phyloP scores from a whole-genome alignment of 53 echinoderm and acorn worm species.

The Hippasteria phrygiana region DNA sequence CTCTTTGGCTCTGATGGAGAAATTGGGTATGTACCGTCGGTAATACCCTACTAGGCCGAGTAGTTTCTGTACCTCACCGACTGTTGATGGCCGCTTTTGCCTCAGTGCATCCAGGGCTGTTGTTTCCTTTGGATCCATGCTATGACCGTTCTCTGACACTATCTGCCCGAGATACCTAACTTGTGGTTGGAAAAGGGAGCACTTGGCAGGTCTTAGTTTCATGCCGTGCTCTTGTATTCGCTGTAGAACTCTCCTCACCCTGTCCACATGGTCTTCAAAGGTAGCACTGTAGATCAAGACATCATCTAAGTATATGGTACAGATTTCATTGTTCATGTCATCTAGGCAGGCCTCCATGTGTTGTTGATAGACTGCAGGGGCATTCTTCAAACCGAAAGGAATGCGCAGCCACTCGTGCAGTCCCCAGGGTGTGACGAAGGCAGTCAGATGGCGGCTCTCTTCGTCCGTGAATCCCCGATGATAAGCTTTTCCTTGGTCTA shows the following conservation, averaged over 20 bases:
- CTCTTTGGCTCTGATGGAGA: conserved; percentile 45
- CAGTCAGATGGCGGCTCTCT: conserved; percentile 73
- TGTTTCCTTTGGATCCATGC: conserved; percentile 68
- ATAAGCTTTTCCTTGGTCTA: conserved; percentile 82
- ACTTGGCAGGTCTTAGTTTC: conserved; percentile 16
- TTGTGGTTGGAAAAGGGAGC: conserved; percentile 38
- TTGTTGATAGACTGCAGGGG: conserved; percentile 55
- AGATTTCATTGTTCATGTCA: conserved; percentile 27
- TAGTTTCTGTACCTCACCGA: conserved; percentile 49
- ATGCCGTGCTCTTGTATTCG: conserved; percentile 49
- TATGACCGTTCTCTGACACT: conserved; percentile 54
- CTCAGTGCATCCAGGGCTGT: conserved; percentile 61
- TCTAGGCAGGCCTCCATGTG: conserved; percentile 39
- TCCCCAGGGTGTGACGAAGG: conserved; percentile 84
- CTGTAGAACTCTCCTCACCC: conserved; percentile 41
- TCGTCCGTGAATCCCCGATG: conserved; percentile 77
- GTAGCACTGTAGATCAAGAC: conserved; percentile 43
- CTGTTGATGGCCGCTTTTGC: conserved; percentile 50
- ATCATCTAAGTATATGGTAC: conserved; percentile 51
- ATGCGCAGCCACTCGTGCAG: conserved; percentile 77
- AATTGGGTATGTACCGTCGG: conserved; percentile 54
- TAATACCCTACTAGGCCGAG: conserved; percentile 69
- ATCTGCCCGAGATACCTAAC: conserved; percentile 44
- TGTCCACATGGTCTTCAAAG: conserved; percentile 53
- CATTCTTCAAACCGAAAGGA: conserved; percentile 76